Conservation (phyloP, 2,888 invertebrate species). For the Agrochola circellaris region DNA sequence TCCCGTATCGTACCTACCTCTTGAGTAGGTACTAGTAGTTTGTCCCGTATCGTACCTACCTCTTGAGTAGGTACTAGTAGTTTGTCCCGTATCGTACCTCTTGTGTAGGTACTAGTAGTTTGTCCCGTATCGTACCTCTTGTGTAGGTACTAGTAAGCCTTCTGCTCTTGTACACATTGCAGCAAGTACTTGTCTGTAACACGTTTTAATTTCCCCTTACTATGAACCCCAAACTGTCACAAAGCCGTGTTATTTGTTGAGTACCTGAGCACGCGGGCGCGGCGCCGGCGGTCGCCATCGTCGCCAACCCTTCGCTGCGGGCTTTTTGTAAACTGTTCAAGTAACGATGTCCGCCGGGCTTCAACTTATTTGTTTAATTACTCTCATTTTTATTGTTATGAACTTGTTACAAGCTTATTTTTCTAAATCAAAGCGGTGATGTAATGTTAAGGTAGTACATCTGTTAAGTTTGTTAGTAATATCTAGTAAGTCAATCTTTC, state of each 20-base stretch:
- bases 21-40: not conserved
- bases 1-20: not conserved
- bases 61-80: not conserved
- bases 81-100: not conserved
- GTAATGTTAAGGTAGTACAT: too few relatives aligned
- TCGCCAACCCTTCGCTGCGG: constrained; percentile 15
- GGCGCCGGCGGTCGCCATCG: not conserved
- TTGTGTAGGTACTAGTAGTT: not conserved
- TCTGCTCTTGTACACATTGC: not conserved
- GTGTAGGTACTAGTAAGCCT: not conserved
- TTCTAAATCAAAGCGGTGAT: not conserved
- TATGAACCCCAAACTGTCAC: constrained; percentile 33
- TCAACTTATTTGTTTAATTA: constrained; percentile 34
- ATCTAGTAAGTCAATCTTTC: not conserved
- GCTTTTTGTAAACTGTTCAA: constrained; percentile 8
- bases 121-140: not conserved
- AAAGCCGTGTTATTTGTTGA: constrained; percentile 40
- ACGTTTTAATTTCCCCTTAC: constrained; percentile 5
- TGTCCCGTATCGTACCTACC: not conserved
- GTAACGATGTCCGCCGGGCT: constrained; percentile 32
- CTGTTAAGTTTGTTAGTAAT: not conserved
- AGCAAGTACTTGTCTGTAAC: not conserved
- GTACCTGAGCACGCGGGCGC: not conserved
- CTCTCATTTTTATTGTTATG: constrained; percentile 24
- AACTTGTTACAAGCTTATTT: constrained; percentile 3